Base-by-base conservation (phyloP, 2,113 vertebrate genomes). In the Protobothrops mucrosquamatus region DNA sequence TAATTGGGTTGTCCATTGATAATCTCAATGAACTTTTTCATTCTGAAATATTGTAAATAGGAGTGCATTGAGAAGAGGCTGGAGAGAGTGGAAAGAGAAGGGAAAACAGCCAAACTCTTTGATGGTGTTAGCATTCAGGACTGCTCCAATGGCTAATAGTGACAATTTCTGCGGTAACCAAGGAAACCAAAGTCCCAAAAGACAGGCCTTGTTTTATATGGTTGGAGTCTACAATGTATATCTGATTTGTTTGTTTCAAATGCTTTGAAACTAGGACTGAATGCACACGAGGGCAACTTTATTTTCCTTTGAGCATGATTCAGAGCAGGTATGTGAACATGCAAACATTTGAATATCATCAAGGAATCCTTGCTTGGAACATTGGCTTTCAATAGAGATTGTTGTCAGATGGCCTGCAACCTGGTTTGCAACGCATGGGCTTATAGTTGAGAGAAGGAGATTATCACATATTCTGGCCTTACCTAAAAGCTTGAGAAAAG, bases 91-190 rank as follows among this genome's bases (percentile, higher is more conserved):
- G 59, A 64, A 3, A 64, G 26, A 14, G 11, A 39, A 8, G 15
- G 15, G 0, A 0, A 0, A 7, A 34, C 34, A 81, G 34, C 69
- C 15, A 81, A 81, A 69, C 55, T 23, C 46, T 89, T 61, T 8
- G 43, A 89, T 46, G 85, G 89, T 81, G 94, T 55, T 61, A 59
- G 59, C 55, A 93, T 91, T 59, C 81, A 93, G 89, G 8, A 46
- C 46, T 92, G 61, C 34, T 57, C 34, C 89, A 23, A 92, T n/a
- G 54, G 48, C 54, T 54, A 89, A 85, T 87, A 64, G 18, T 89
- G 92, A 46, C 69, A 69, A 86, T 89, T 93, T 86, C 88, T 92
- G 34, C 52, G 91, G 91, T 93, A 94, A 95, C 6, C 92, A 95
- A 88, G 69, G 90, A 89, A 93, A 93, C 64, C 88, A 94, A 88